phyloP scores from a whole-genome alignment of 2,113 vertebrate species.

The Noturus placidus region DNA sequence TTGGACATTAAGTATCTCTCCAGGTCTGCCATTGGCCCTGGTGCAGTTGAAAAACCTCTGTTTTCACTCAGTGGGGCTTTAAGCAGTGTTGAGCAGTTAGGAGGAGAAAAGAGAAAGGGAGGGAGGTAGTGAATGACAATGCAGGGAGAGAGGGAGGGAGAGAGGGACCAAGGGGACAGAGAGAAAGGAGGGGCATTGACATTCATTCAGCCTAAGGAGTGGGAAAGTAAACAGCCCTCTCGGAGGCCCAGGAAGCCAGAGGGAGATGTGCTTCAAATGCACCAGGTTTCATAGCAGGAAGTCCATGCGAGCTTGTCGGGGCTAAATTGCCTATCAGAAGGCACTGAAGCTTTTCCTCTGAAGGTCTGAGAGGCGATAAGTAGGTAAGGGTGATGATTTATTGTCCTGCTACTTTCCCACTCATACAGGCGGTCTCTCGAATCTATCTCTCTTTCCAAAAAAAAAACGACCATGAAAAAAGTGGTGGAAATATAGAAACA shows the following conservation, averaged over 20 bases:
- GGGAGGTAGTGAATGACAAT: slow-evolving; percentile 29
- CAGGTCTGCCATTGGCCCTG: slow-evolving; percentile 60
- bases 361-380: slow-evolving; percentile 60
- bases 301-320: slow-evolving; percentile 60
- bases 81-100: slow-evolving; percentile 51
- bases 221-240: slow-evolving; percentile 71
- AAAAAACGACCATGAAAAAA: slow-evolving; percentile 58
- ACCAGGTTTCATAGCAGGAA: slow-evolving; percentile 53
- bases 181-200: slow-evolving; percentile 55
- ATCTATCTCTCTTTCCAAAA: slow-evolving; percentile 57
- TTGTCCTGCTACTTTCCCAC: slow-evolving; percentile 30
- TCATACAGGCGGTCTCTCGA: slow-evolving; percentile 33
- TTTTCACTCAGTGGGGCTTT: slow-evolving; percentile 58
- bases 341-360: slow-evolving; percentile 62
- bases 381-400: slow-evolving; percentile 65
- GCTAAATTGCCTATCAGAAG: slow-evolving; percentile 66
- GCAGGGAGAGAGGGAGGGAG: slow-evolving; percentile 43
- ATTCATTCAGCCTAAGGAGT: slow-evolving; percentile 56
- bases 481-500: not conserved
- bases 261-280: slow-evolving; percentile 57
- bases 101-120: slow-evolving; percentile 32
- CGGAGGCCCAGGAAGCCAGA: slow-evolving; percentile 50
- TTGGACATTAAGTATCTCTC: slow-evolving; percentile 20
- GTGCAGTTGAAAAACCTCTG: slow-evolving; percentile 36
- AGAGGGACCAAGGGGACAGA: slow-evolving; percentile 49